A percentile compares a stretch with the other conserved stretches of the same genome.
phyloP scores from a whole-genome alignment of 2,113 vertebrate genomes.

The Trachemys scripta region DNA sequence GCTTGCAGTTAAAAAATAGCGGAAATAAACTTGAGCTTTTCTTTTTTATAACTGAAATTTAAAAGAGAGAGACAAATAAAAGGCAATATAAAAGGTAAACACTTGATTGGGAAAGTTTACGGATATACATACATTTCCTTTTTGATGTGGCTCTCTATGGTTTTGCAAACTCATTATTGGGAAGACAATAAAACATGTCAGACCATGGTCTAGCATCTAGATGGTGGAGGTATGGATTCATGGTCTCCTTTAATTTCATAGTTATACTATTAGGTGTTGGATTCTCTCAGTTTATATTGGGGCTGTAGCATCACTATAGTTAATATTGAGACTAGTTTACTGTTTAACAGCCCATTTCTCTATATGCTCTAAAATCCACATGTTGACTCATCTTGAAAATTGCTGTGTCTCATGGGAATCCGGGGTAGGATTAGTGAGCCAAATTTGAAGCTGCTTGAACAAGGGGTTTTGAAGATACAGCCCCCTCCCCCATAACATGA shows the following conservation, averaged over 20 bases:
- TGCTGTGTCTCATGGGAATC: background rate
- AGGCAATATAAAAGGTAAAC: background rate
- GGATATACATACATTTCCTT: background rate
- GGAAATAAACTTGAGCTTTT: slow-evolving; percentile 18
- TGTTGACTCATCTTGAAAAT: background rate
- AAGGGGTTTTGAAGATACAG: background rate
- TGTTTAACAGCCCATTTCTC: background rate
- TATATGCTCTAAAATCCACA: background rate
- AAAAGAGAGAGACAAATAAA: slow-evolving; percentile 37
- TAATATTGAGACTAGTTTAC: background rate
- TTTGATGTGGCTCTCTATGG: slow-evolving; percentile 15
- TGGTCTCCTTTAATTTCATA: background rate
- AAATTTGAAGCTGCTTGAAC: background rate
- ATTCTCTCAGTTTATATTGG: background rate
- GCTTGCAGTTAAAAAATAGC: slow-evolving; percentile 36
- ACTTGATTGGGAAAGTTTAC: slow-evolving; percentile 12
- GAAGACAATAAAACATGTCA: slow-evolving; percentile 8
- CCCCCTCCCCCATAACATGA: background rate
- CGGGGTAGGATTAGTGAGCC: background rate
- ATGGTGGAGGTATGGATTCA: background rate
- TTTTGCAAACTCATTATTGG: background rate
- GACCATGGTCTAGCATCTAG: background rate
- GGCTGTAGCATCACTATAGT: background rate
- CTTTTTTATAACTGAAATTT: slow-evolving; percentile 41
- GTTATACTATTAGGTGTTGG: background rate